Conservation (phyloP, 30 jellyfish, hydroid and myxozoan species). For the Sanderia malayensis region DNA sequence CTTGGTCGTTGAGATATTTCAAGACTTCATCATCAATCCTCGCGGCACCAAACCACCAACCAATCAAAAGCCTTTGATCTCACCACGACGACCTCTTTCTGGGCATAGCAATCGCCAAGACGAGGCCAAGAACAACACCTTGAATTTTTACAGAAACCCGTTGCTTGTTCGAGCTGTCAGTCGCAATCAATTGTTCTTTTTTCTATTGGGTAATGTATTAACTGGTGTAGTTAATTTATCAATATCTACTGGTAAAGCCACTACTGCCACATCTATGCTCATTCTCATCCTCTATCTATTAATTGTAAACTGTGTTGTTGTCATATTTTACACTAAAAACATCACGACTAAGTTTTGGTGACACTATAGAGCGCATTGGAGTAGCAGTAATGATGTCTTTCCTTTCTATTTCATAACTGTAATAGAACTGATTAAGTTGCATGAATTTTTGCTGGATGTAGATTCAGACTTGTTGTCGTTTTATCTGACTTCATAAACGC, state of each 20-base stretch:
- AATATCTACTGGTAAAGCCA: conserved; percentile 37
- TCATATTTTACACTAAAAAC: conserved; percentile 7
- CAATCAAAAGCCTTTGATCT: not conserved
- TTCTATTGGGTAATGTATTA: conserved; percentile 66
- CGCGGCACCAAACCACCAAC: not conserved
- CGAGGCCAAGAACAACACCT: not conserved
- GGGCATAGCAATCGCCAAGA: not conserved
- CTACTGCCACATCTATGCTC: conserved; percentile 19
- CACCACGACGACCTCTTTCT: conserved; percentile 53
- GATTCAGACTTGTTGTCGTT: too few species aligned
- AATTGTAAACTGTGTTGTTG: conserved; percentile 14
- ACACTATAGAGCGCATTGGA: not conserved
- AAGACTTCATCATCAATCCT: conserved; percentile 21
- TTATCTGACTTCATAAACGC: too few species aligned
- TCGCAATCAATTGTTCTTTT: conserved; percentile 63
- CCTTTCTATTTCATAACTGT: too few species aligned
- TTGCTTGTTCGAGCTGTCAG: conserved; percentile 55
- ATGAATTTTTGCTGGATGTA: too few species aligned
- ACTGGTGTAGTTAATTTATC: conserved; percentile 76
- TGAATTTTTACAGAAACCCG: conserved; percentile 20
- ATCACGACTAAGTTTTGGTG: conserved; percentile 61
- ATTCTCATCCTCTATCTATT: conserved; percentile 18
- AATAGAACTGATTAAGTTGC: too few species aligned
- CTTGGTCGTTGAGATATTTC: conserved; percentile 41
- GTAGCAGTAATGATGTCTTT: too few species aligned